Percentiles rank a stretch among this genome's conserved stretches.
Conservation (phyloP, 2,888 invertebrate genomes). For the Philonicus albiceps region DNA sequence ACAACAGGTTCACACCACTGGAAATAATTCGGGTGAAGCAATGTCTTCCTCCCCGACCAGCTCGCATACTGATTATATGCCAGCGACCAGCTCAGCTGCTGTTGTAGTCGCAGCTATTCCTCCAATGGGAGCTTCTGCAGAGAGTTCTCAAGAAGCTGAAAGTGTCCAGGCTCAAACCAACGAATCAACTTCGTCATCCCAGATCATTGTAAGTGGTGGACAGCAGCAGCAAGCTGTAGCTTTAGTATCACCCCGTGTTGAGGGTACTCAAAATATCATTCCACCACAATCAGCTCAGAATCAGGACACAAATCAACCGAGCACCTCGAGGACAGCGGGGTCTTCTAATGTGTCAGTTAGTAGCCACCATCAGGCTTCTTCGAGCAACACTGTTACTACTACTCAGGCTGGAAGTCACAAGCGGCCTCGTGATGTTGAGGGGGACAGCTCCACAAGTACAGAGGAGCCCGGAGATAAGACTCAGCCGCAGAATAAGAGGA, state of each 20-base stretch:
- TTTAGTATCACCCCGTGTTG: conserved; percentile 74
- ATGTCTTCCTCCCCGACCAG: conserved; percentile 76
- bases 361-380: conserved; percentile 65
- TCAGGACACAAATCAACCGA: conserved; percentile 59
- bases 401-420: conserved; percentile 70
- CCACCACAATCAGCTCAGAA: conserved; percentile 55
- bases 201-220: conserved; percentile 59
- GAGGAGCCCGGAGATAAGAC: conserved; percentile 62
- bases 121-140: conserved; percentile 64
- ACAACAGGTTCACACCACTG: conserved; percentile 69
- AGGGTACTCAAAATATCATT: conserved; percentile 64
- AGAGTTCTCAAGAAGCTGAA: conserved; percentile 65
- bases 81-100: conserved; percentile 77
- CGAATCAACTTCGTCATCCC: conserved; percentile 52
- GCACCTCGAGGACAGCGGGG: conserved; percentile 58
- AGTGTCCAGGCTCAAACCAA: conserved; percentile 60
- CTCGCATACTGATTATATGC: conserved; percentile 84
- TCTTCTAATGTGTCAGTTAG: conserved; percentile 62
- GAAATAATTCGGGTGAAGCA: conserved; percentile 63
- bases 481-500: conserved; percentile 56
- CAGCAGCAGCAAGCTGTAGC: conserved; percentile 72
- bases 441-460: conserved; percentile 64
- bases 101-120: conserved; percentile 74
- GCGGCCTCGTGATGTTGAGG: conserved; percentile 68
- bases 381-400: conserved; percentile 74